A percentile compares a stretch with the other conserved stretches of the same genome.
Evolutionary conservation across 2,797 vertebrate genomes (phyloP).

Genomic region (Eulemur coronatus): DNA sequence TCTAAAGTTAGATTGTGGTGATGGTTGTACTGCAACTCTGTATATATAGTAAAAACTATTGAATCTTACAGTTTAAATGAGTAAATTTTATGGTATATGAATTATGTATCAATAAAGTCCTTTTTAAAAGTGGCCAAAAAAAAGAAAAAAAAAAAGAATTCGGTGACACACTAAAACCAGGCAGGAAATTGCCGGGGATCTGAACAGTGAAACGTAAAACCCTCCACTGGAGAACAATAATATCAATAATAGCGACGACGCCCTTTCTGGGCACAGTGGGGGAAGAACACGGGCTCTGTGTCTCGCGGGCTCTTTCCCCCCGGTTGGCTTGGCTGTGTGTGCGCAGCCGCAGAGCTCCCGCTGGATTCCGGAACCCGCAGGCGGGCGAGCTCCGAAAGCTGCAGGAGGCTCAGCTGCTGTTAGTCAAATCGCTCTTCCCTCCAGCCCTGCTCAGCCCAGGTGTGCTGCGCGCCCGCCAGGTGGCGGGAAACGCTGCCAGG

Average conservation of each 20-base stretch:
- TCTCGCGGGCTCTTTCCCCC: accelerated
- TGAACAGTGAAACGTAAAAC: accelerated
- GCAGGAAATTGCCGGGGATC: background rate
- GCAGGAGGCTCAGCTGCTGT: background rate
- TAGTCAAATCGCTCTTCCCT: background rate
- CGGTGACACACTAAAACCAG: background rate
- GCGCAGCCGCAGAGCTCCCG: background rate
- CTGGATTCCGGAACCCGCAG: background rate
- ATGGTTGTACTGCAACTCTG: background rate
- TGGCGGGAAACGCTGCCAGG: background rate
- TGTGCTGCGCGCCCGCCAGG: background rate
- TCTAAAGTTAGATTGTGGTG: background rate
- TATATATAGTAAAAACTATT: background rate
- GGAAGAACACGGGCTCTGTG: accelerated
- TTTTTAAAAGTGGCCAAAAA: background rate
- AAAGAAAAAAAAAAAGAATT: no score
- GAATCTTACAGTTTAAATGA: background rate
- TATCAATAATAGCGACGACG: accelerated
- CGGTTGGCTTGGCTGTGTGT: background rate
- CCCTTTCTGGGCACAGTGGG: accelerated
- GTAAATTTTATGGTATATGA: background rate
- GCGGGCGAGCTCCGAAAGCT: background rate
- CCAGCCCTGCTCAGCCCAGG: background rate
- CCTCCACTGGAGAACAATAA: accelerated
- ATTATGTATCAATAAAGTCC: background rate